phyloP scores from a whole-genome alignment of 2,113 vertebrate genomes.

The Epinephelus cyanopodus region DNA sequence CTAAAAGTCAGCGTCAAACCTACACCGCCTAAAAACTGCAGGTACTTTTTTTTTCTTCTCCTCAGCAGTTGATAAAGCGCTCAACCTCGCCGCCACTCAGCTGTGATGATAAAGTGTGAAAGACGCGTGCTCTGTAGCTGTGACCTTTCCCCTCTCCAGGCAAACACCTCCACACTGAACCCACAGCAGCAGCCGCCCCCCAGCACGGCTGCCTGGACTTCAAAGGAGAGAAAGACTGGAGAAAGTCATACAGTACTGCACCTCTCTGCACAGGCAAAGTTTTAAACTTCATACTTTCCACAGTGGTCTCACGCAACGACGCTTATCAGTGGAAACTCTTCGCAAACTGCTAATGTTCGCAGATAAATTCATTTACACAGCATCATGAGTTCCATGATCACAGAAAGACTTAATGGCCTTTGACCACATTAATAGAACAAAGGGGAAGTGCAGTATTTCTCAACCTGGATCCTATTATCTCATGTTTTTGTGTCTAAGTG shows the following conservation, averaged over 20 bases:
- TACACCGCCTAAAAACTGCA: not conserved
- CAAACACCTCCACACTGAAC: slow-evolving; percentile 62
- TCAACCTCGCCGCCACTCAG: not conserved
- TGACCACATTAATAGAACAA: not conserved
- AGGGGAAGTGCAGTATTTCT: too few species aligned
- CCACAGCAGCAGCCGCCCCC: slow-evolving; percentile 49
- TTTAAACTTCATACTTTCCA: slow-evolving; percentile 27
- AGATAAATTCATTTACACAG: not conserved
- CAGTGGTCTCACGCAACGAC: not conserved
- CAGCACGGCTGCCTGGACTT: slow-evolving; percentile 52
- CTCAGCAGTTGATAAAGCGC: slow-evolving; percentile 39
- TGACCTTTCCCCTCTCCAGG: slow-evolving; percentile 61
- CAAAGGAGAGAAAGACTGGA: slow-evolving; percentile 42
- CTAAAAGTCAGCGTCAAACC: slow-evolving; percentile 6
- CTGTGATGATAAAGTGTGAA: slow-evolving; percentile 36
- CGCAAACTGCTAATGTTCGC: slow-evolving; percentile 8
- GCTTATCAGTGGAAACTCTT: slow-evolving; percentile 6
- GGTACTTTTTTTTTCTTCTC: not conserved
- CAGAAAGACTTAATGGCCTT: not conserved
- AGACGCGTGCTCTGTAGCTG: slow-evolving; percentile 38
- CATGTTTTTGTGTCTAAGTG: too few species aligned
- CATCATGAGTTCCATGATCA: not conserved
- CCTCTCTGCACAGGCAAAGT: not conserved
- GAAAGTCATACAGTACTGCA: not conserved
- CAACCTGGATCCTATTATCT: too few species aligned